Base-by-base conservation (phyloP, 2,797 vertebrate genomes). In the Rhinogobio ventralis region DNA sequence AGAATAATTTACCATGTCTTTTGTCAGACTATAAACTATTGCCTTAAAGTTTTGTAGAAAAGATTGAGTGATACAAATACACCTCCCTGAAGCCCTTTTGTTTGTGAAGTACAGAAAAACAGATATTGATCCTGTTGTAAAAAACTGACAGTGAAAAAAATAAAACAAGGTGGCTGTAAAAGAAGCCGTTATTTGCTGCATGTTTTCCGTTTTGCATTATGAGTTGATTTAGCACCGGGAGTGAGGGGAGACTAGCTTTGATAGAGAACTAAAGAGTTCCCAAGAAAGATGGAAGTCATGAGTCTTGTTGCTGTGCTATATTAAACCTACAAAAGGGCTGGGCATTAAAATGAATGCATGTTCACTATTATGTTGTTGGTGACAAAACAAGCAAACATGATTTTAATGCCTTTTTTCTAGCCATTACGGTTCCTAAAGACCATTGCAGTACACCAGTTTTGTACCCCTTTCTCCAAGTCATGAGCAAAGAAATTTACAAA, bases 161-260 rank as follows among this genome's bases (percentile, higher is more conserved):
- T 4, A n/a, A 8, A 71, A 10, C 9, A 20, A 57, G 13, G 28
- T 45, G 30, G 62, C 57, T 69, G 73, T 78, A 30, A 36, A 71
- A 79, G 7, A 79, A 45, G 53, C 42, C 23, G 17, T 36, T 79
- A 69, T 79, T 85, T 67, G 69, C 82, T 57, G 86, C 67, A 76
- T 53, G 42, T 33, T 62, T 69, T 79, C 53, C 25, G 69, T 46
- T 42, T 82, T 86, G 82, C 88, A 90, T 91, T 89, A 86, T 85
- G 89, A 87, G 89, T 88, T 87, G 90, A 90, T n/a, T 84, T 88
- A 90, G 90, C 89, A 89, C 93, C 92, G 90, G 90, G 91, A 91
- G 90, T 80, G 84, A 89, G 87, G 86, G 82, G 90, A 91, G 46
- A 81, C 71, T 60, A 62, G 62, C 62, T 78, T 36, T 86, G 39